phyloP scores from a whole-genome alignment of 2,113 vertebrate species.

The Tautogolabrus adspersus region DNA sequence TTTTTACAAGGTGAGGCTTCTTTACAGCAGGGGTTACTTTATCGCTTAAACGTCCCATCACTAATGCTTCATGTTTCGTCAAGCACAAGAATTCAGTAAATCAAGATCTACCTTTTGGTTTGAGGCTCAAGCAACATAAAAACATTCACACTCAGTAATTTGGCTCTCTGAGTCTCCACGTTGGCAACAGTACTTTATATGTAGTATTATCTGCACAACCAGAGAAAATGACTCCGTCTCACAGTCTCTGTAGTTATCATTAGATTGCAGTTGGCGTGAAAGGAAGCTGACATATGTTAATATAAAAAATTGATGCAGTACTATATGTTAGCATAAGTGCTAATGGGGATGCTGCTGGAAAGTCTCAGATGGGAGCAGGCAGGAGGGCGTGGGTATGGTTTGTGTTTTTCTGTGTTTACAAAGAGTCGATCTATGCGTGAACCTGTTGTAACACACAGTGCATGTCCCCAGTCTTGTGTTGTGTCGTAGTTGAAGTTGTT shows the following conservation, averaged over 20 bases:
- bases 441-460: not conserved
- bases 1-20: too few relatives aligned
- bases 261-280: slow-evolving; percentile 20
- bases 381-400: not conserved
- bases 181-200: not conserved
- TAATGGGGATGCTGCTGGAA: slow-evolving; percentile 32
- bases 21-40: too few relatives aligned
- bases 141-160: too few relatives aligned
- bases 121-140: too few relatives aligned
- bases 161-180: too few relatives aligned
- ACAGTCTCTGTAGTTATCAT: not conserved
- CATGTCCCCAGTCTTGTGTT: not conserved
- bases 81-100: not conserved
- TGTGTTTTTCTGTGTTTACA: not conserved
- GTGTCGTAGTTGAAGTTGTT: not conserved
- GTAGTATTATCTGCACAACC: not conserved
- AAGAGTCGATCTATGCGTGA: not conserved
- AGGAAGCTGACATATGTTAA: not conserved
- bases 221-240: slow-evolving; percentile 21
- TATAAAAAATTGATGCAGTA: slow-evolving; percentile 2
- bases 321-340: slow-evolving; percentile 19
- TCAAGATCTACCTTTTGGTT: not conserved
- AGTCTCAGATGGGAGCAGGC: slow-evolving; percentile 34
- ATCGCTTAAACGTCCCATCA: not conserved
- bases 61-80: too few relatives aligned